phyloP scores from a whole-genome alignment of 2,113 vertebrate species.

The Mustelus asterias region DNA sequence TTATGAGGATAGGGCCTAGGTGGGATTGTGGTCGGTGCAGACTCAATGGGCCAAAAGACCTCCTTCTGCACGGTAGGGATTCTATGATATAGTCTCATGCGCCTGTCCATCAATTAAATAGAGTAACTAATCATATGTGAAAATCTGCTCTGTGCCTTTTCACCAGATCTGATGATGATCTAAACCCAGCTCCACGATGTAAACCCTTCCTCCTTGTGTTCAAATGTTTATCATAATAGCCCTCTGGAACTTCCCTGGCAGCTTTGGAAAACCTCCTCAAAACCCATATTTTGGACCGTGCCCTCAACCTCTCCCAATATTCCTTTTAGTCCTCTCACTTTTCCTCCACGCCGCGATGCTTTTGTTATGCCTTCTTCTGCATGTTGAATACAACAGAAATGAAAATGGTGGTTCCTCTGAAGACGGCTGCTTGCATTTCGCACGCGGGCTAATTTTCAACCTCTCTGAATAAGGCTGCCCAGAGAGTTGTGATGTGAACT shows the following conservation, averaged over 20 bases:
- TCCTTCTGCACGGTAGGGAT: no score
- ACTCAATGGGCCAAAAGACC: no score
- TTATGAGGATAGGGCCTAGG: no score
- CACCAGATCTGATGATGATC: not conserved
- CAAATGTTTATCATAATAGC: not conserved
- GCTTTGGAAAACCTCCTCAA: not conserved
- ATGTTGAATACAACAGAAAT: not conserved
- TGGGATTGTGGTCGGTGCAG: no score
- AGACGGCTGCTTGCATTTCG: not conserved
- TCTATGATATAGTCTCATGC: not conserved
- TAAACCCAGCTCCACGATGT: not conserved
- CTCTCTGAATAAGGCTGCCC: not conserved
- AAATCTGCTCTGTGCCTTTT: not conserved
- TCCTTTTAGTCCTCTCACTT: not conserved
- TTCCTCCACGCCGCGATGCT: not conserved
- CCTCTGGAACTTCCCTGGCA: not conserved
- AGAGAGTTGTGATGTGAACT: not conserved
- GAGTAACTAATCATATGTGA: not conserved
- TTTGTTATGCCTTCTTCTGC: not conserved
- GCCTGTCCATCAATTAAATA: not conserved
- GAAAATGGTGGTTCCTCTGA: not conserved
- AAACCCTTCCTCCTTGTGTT: not conserved
- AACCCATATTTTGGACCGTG: not conserved
- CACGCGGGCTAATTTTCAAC: not conserved
- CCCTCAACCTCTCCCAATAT: not conserved